These are phyloP conservation scores for Megaceryle maxima DNA, from an alignment of 2,113 vertebrate genomes.

Conservation along the genomic window DNA sequence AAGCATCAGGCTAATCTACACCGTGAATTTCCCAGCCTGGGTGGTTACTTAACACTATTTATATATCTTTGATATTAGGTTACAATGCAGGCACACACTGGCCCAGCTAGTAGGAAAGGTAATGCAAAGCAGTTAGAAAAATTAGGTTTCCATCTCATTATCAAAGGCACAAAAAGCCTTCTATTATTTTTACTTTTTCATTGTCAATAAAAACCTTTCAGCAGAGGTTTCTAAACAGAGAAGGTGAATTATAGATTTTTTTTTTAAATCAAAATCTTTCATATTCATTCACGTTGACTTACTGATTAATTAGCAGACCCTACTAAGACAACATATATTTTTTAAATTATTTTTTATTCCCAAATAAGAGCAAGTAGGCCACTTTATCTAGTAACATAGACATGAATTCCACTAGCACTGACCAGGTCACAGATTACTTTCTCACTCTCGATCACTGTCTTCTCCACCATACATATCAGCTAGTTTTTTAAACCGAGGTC, in stretches of 20 bases:
- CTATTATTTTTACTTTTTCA: constrained; percentile 21
- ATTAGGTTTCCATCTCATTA: constrained; percentile 15
- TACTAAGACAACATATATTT: constrained; percentile 77
- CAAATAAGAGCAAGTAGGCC: constrained; percentile 59
- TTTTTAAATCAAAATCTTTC: background rate
- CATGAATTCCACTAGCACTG: constrained; percentile 40
- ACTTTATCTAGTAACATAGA: constrained; percentile 62
- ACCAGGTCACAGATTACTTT: constrained; percentile 36
- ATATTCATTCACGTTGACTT: constrained; percentile 69
- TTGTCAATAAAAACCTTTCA: constrained; percentile 53
- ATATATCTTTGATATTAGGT: constrained; percentile 48
- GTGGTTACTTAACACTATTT: too few species aligned
- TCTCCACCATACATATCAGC: constrained; percentile 83
- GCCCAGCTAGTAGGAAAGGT: constrained; percentile 66
- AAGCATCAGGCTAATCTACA: too few species aligned
- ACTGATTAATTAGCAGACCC: constrained; percentile 70
- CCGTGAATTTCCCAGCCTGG: too few species aligned
- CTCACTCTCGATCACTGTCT: constrained; percentile 77
- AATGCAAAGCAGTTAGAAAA: constrained; percentile 66
- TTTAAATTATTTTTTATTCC: constrained; percentile 33
- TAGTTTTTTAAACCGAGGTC: constrained; percentile 80
- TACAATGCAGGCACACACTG: constrained; percentile 57
- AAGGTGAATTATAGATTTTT: constrained; percentile 20
- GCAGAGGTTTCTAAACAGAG: constrained; percentile 63
- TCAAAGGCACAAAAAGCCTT: constrained; percentile 83